Percentiles rank a stretch among this genome's conserved stretches.
phyloP scores from a whole-genome alignment of 2,888 invertebrate species.

The Phyllotreta cruciferae region DNA sequence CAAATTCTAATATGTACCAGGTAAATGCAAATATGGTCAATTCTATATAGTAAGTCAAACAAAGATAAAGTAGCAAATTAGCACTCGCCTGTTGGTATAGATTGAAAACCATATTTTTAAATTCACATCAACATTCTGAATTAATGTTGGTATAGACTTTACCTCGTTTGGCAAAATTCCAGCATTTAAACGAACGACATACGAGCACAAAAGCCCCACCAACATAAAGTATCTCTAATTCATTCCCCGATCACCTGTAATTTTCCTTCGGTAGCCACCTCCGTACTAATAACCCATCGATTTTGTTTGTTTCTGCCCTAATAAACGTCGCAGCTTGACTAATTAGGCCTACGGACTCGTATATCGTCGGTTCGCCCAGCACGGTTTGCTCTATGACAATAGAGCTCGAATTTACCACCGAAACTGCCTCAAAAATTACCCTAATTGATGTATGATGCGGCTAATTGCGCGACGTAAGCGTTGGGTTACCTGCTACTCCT shows the following conservation, averaged over 20 bases:
- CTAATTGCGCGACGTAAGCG: no score
- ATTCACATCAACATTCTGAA: no score
- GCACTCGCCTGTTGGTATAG: no score
- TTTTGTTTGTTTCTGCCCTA: slow-evolving; percentile 25
- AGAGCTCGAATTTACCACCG: no score
- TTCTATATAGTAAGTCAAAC: no score
- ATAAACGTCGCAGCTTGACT: slow-evolving; percentile 23
- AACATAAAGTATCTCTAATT: slow-evolving; percentile 7
- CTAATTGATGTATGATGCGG: background rate
- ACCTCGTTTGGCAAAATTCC: no score
- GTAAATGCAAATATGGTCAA: no score
- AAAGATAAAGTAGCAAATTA: no score
- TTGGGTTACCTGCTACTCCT: no score
- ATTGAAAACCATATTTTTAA: no score
- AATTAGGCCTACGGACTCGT: slow-evolving; percentile 10
- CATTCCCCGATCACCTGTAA: slow-evolving; percentile 7
- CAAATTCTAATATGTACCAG: no score
- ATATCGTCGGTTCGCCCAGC: slow-evolving; percentile 15
- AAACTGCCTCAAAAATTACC: background rate
- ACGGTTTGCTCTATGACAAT: slow-evolving; percentile 21
- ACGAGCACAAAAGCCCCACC: background rate
- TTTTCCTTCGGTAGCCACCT: background rate
- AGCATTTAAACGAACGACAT: background rate
- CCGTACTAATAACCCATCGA: slow-evolving; percentile 16
- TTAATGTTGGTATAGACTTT: no score